Conservation (phyloP, 2,113 vertebrate genomes). For the Podocnemis expansa region DNA sequence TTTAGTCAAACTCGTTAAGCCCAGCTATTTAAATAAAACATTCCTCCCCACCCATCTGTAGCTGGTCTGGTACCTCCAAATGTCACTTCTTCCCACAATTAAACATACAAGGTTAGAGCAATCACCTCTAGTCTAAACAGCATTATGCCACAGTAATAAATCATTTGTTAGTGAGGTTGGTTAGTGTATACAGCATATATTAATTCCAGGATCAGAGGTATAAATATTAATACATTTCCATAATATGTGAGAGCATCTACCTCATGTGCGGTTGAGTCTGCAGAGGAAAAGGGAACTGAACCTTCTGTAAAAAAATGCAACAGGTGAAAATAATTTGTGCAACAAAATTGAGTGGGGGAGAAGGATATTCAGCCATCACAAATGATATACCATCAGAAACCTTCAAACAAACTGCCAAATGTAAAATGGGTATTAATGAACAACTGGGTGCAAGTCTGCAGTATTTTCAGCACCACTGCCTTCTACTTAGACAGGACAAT, state of each 20-base stretch:
- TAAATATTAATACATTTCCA: conserved; percentile 8
- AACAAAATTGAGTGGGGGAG: conserved; percentile 6
- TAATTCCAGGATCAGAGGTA: background rate
- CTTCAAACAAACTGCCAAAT: conserved; percentile 22
- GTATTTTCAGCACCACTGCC: background rate
- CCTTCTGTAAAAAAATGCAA: background rate
- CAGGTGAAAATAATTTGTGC: conserved; percentile 14
- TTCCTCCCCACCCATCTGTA: background rate
- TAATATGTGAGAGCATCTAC: conserved; percentile 19
- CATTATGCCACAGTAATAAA: background rate
- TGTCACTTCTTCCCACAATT: background rate
- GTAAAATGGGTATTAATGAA: background rate
- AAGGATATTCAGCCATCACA: conserved; percentile 19
- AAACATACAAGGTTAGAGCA: background rate
- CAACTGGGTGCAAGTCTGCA: background rate
- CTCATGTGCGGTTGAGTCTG: background rate
- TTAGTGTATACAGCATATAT: background rate
- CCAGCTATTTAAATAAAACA: background rate
- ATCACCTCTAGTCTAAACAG: background rate
- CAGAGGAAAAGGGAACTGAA: conserved; percentile 33
- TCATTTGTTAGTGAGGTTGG: background rate
- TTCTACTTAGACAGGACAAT: background rate
- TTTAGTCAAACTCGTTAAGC: background rate
- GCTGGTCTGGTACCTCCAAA: conserved; percentile 3
- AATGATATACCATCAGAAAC: conserved; percentile 31